phyloP scores from a whole-genome alignment of 2,113 vertebrate genomes.

The Chaetops frenatus region DNA sequence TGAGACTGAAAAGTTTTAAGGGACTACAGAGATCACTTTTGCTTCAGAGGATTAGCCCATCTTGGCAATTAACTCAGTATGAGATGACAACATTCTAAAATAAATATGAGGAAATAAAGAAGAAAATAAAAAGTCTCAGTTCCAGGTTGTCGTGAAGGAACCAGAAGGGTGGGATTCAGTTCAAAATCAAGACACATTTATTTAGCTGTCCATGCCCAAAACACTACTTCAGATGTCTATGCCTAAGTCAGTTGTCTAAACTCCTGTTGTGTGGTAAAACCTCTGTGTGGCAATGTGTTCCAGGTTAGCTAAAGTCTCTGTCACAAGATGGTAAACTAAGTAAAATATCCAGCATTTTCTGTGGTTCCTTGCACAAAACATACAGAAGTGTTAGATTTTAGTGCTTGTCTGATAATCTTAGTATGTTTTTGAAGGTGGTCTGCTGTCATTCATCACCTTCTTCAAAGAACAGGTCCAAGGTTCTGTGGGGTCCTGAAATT shows the following conservation, averaged over 20 bases:
- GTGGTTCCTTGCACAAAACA: not conserved
- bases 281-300: not conserved
- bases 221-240: not conserved
- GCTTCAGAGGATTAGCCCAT: not conserved
- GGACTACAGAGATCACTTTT: not conserved
- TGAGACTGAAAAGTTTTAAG: not conserved
- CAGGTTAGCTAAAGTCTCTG: not conserved
- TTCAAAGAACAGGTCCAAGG: not conserved
- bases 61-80: not conserved
- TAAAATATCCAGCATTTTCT: not conserved
- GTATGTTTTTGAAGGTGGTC: not conserved
- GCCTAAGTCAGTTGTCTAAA: accelerated
- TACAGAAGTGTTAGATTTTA: not conserved
- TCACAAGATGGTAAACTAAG: not conserved
- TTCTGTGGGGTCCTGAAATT: not conserved
- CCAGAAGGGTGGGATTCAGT: not conserved
- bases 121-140: not conserved
- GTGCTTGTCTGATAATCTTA: not conserved
- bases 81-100: not conserved
- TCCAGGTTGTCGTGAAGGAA: not conserved
- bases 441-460: not conserved
- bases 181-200: not conserved
- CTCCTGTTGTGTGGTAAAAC: not conserved
- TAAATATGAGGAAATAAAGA: not conserved
- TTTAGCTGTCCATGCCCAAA: not conserved